Evolutionary conservation across 2,797 vertebrate species (phyloP).

Genomic region (Myripristis jacobus): DNA sequence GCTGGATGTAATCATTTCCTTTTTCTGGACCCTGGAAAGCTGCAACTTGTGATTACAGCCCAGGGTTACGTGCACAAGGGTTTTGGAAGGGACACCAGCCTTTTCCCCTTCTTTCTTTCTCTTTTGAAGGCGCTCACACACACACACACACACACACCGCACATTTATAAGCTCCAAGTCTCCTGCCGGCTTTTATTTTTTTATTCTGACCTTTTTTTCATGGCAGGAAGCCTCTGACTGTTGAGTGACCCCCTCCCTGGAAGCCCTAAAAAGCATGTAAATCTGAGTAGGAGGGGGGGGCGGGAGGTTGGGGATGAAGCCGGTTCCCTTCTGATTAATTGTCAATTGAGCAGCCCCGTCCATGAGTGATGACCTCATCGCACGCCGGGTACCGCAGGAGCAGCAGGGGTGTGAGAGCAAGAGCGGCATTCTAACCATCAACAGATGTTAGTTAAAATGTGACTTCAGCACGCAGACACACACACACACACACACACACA

Average conservation of each 20-base stretch:
- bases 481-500: slow-evolving; percentile 28
- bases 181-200: slow-evolving; percentile 29
- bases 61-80: slow-evolving; percentile 76
- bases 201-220: slow-evolving; percentile 75
- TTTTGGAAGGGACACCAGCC: slow-evolving; percentile 77
- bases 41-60: slow-evolving; percentile 81
- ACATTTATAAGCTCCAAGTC: slow-evolving; percentile 21
- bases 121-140: too few relatives aligned
- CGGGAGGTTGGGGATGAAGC: slow-evolving; percentile 16
- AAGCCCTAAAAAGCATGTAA: slow-evolving; percentile 67
- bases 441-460: slow-evolving; percentile 85
- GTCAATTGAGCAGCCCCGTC: slow-evolving; percentile 63
- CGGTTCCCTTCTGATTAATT: slow-evolving; percentile 61
- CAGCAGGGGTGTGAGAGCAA: slow-evolving; percentile 77
- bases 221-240: slow-evolving; percentile 62
- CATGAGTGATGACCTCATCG: slow-evolving; percentile 81
- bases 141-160: slow-evolving; percentile 2
- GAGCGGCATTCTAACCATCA: slow-evolving; percentile 80
- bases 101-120: slow-evolving; percentile 8
- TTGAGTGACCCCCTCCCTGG: slow-evolving; percentile 79
- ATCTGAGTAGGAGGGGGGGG: slow-evolving; percentile 36
- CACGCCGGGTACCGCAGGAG: slow-evolving; percentile 54
- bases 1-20: slow-evolving; percentile 88
- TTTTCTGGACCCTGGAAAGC: slow-evolving; percentile 80
- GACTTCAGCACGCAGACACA: slow-evolving; percentile 63